A percentile compares a stretch with the other conserved stretches of the same genome.
These are phyloP conservation scores for Cryptophagus acutangulus DNA, from an alignment of 2,888 invertebrate species.

Conservation along the genomic window DNA sequence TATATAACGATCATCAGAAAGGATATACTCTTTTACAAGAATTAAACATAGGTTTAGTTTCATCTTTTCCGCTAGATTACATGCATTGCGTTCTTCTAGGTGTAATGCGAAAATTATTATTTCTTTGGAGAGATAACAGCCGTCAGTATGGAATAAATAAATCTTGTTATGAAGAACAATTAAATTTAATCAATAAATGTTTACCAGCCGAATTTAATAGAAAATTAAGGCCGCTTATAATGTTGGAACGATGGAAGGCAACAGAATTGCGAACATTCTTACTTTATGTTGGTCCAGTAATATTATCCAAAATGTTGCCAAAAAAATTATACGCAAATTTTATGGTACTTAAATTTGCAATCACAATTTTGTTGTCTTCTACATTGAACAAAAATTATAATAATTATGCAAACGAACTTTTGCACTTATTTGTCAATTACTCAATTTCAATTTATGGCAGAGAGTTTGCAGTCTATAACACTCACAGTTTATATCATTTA, in stretches of 20 bases:
- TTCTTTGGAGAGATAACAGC: conserved; percentile 11
- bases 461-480: conserved; percentile 15
- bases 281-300: conserved; percentile 14
- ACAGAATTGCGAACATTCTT: conserved; percentile 15
- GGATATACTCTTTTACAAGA: conserved; percentile 7
- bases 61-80: conserved; percentile 14
- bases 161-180: conserved; percentile 6
- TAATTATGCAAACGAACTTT: conserved; percentile 9
- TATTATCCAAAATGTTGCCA: conserved; percentile 6
- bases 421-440: conserved; percentile 13
- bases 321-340: conserved; percentile 12
- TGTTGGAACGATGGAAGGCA: conserved; percentile 14
- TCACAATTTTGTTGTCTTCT: conserved; percentile 9
- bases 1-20: conserved; percentile 4
- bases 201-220: conserved; percentile 15
- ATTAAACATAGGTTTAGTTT: conserved; percentile 8
- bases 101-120: conserved; percentile 12
- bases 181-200: conserved; percentile 4
- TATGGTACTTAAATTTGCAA: conserved; percentile 14
- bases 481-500: conserved; percentile 15
- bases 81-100: conserved; percentile 14
- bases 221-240: conserved; percentile 8
- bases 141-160: conserved; percentile 6
- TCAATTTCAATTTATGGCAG: conserved; percentile 12
- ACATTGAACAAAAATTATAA: conserved; percentile 6